Evolutionary conservation across 2,797 vertebrate species (phyloP), one percentile per base, ranked within the genome.

Genomic region (Adrianichthys oophorus): DNA sequence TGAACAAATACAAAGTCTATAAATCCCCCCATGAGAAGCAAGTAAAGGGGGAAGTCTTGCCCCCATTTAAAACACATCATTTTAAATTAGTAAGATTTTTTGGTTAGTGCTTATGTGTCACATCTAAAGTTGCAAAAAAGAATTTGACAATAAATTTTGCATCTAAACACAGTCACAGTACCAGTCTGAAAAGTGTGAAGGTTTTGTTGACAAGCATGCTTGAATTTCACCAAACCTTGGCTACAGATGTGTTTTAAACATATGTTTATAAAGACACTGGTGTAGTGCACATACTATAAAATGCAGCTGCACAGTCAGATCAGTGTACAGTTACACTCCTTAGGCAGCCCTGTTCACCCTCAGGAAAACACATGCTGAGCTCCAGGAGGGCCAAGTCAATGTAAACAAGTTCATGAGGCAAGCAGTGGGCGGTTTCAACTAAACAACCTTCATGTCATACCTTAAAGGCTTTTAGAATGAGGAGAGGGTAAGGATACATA

Each of bases 401-500:
- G 68, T 49, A 50, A 82, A 63, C 15, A 4, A 43, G 48, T 52
- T 60, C 57, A 41, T 21, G 46, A 19, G 37, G 21, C 0, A 3
- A 74, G 68, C 72, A 57, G 18, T 40, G 18, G 42, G 53, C 63
- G 42, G 65, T 63, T 70, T 75, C 32, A 71, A 80, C 73, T 64
- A 68, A 67, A 68, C 45, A 48, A 29, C 26, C 41, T 23, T 47
- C 46, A 5, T 57, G 55, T 50, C 48, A 68, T 48, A 51, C 65
- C 53, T 50, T n/a, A 46, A 42, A 61, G 15, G 62, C 68, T 59
- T 48, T 26, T 56, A 1, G 49, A n/a, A 19, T n/a, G 49, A 47
- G 15, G 15, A n/a, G 37, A 40, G 21, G 44, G 59, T 37, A 59
- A 40, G 62, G 52, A 65, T 37, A 43, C 12, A 15, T 48, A 56